Base-by-base conservation (phyloP, 2,113 vertebrate genomes). In the Astur gentilis region DNA sequence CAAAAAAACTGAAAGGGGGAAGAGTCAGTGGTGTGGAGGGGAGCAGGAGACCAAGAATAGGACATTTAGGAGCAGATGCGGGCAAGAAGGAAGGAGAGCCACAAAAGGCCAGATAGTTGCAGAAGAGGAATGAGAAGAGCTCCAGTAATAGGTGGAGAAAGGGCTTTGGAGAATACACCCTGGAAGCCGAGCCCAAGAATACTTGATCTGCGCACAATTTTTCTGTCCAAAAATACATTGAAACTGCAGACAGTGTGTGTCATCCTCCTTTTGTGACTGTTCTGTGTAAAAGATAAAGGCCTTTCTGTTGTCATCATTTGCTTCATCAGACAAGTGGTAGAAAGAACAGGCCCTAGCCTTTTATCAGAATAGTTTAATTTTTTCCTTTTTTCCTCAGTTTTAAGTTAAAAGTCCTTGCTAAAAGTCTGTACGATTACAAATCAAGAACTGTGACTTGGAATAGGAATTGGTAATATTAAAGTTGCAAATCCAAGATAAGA, bases 71-170 rank as follows among this genome's bases (percentile, higher is more conserved):
- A 83, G 19, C 32, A 69, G 38, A 10, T 26, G 25, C 1, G 6
- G 11, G 5, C 4, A 0, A 3, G 6, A 32, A 36, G 42, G 50
- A 49, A 47, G 19, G 15, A n/a, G 21, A 60, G n/a, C 12, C n/a
- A 42, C n/a, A 75, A 26, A 54, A 54, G 25, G 8, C 27, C 14
- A 36, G 50, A 5, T 15, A 26, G 23, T 29, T 77, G 42, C 36
- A 40, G 70, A 78, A 38, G 25, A 61, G 17, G 21, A 65, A 60
- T 49, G 23, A 38, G 75, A 67, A 17, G 11, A 86, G 17, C 54
- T 61, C 69, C 34, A 77, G 49, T 81, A 89, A 12, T 34, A 45
- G 26, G 26, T 73, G 38, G 18, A 69, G 20, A 62, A 49, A 49
- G 60, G 22, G 22, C 31, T 72, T 72, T 77, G n/a, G 40, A 81